Conservation (phyloP, 2,888 invertebrate genomes). For the Nebria brevicollis region DNA sequence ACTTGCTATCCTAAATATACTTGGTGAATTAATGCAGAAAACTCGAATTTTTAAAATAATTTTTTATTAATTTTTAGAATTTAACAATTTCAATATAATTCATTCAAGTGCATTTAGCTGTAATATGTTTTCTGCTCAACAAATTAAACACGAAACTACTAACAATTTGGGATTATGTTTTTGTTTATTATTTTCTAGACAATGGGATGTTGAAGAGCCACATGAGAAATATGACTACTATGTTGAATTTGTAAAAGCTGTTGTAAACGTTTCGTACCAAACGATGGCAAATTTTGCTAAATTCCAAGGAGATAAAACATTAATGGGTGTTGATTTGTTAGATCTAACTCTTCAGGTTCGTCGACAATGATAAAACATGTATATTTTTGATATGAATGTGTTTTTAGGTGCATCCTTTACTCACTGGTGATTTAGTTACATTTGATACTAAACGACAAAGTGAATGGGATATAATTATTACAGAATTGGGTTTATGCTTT, state of each 20-base stretch:
- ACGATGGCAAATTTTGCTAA: slow-evolving; percentile 60
- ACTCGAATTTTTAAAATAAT: too few species aligned
- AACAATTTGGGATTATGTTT: neutral
- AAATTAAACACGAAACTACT: too few species aligned
- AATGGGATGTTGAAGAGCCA: slow-evolving; percentile 62
- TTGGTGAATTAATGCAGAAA: too few species aligned
- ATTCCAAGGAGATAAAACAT: slow-evolving; percentile 61
- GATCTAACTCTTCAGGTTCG: slow-evolving; percentile 62
- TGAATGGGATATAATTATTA: slow-evolving; percentile 68
- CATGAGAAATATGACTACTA: slow-evolving; percentile 64
- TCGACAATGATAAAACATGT: neutral
- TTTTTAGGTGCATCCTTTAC: slow-evolving; percentile 64
- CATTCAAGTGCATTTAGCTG: too few species aligned
- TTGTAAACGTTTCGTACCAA: slow-evolving; percentile 63
- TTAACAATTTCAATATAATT: too few species aligned
- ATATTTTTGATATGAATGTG: neutral
- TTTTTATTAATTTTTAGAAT: too few species aligned
- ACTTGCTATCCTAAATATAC: too few species aligned
- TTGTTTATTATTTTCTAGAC: slow-evolving; percentile 52
- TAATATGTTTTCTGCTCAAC: too few species aligned
- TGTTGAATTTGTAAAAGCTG: slow-evolving; percentile 62
- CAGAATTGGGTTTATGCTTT: slow-evolving; percentile 74
- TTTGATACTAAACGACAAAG: slow-evolving; percentile 60
- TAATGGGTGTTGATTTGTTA: slow-evolving; percentile 62
- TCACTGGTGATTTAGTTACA: slow-evolving; percentile 64